Evolutionary conservation across 2,888 invertebrate genomes (phyloP), one percentile per base, ranked within the genome.

Genomic region (Drosophila helvetica): DNA sequence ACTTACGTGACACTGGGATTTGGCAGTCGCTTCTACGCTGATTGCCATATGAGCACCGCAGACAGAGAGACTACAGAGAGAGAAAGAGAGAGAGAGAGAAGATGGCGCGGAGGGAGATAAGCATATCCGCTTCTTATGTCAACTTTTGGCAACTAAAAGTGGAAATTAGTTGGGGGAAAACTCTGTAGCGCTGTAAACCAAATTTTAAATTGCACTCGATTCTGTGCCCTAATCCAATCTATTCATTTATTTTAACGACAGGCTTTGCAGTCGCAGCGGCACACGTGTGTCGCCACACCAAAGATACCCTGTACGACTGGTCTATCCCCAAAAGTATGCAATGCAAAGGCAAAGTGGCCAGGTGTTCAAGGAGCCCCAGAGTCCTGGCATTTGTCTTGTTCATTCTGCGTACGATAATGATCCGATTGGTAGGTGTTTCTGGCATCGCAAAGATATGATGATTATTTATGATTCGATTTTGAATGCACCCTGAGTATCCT

Each of bases 1-100:
- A 38, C 33, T 59, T 73, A 82, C 81, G 81, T 82, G 81, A 68
- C 81, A 66, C 75, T 70, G 56, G 63, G 55, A 59, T 65, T 78
- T 78, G 75, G 62, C 79, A 74, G 38, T 38, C 38, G 38, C 38
- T 38, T 38, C 7, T 38, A 38, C 38, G 38, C 38, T 38, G 38
- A 38, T 38, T 38, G 38, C 38, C 38, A 38, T 38, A 38, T 38
- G 38, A 38, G 38, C 38, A n/a, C 38, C 6, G 2, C 6, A 15
- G 2, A 6, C 15, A 8, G 22, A 22, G 22, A 22, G 12, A 9
- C 10, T 0, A 10, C 33, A 12, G 18, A 25, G 15, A 9, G 15
- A 47, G 15, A 22, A 15, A 9, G 22, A 8, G 22, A 15, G 8
- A 22, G n/a, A n/a, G 48, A 2, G 1, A 10, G 15, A 5, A 47